Conservation (phyloP, 2,888 invertebrate species). For the Hyposoter didymator region DNA sequence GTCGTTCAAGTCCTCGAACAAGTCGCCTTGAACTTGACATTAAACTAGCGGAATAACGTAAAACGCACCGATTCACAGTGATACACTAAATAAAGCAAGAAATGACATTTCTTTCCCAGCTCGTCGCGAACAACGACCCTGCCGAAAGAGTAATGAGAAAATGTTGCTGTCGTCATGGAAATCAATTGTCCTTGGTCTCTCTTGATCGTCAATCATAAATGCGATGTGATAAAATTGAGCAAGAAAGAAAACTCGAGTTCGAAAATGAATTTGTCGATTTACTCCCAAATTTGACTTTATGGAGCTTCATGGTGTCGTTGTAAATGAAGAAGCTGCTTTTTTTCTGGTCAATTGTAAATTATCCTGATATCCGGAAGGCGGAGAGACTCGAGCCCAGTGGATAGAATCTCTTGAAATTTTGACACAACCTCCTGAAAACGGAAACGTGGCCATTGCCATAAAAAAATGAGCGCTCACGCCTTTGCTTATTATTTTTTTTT, state of each 20-base stretch:
- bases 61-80: neutral
- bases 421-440: neutral
- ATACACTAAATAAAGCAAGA: neutral
- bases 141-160: too few relatives aligned
- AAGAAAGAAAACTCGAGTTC: too few relatives aligned
- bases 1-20: neutral
- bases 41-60: neutral
- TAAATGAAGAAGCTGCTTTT: neutral
- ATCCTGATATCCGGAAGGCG: neutral
- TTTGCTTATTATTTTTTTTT: neutral
- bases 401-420: neutral
- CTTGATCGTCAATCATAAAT: too few relatives aligned
- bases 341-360: neutral
- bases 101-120: neutral
- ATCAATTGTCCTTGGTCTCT: too few relatives aligned
- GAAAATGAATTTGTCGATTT: too few relatives aligned
- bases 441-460: neutral
- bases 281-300: too few relatives aligned
- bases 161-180: too few relatives aligned
- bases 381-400: neutral
- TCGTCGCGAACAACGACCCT: too few relatives aligned
- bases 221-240: too few relatives aligned
- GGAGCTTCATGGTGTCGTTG: neutral
- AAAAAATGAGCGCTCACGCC: slow-evolving; percentile 3
- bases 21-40: slow-evolving; percentile 14